Evolutionary conservation across 2,888 invertebrate species (phyloP), one percentile per base, ranked within the genome.

Genomic region (Megaustenia siamemsis): DNA sequence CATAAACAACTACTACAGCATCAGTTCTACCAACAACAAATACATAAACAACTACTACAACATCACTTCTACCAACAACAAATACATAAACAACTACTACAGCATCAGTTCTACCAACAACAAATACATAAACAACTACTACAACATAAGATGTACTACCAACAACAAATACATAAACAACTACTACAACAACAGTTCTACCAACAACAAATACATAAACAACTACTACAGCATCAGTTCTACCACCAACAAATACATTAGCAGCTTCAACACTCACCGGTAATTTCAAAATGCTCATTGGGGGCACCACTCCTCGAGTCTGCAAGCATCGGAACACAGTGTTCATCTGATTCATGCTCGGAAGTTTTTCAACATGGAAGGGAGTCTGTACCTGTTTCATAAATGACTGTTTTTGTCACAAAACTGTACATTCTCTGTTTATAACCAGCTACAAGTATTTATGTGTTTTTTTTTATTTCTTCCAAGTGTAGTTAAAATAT

Each of bases 361-460:
- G 86, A 0, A 92, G 89, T 83, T 92, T 92, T n/a, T 93, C 91
- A 10, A 93, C 90, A 83, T 88, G 90, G 87, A 92, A 93, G 53
- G 93, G 93, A 12, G 92, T 93, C 86, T 91, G 87, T 35, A 93
- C 93, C 93, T 93, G 86, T 18, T 81, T 82, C 43, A 81, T 12
- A 10, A 75, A 75, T n/a, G n/a, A n/a, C n/a, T n/a, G n/a, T n/a
- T n/a, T n/a, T n/a, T n/a, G n/a, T n/a, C n/a, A n/a, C n/a, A n/a
- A n/a, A n/a, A n/a, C n/a, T n/a, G n/a, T n/a, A n/a, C n/a, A n/a
- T n/a, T n/a, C n/a, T n/a, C n/a, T n/a, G n/a, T n/a, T n/a, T n/a
- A n/a, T n/a, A n/a, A n/a, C n/a, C n/a, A n/a, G n/a, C n/a, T n/a
- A n/a, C n/a, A n/a, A n/a, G n/a, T n/a, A n/a, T n/a, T n/a, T n/a